Percentiles rank a stretch among this genome's conserved stretches.
These are phyloP conservation scores for Notospermus geniculatus DNA, from an alignment of 1,140 invertebrate genomes.

Conservation along the genomic window DNA sequence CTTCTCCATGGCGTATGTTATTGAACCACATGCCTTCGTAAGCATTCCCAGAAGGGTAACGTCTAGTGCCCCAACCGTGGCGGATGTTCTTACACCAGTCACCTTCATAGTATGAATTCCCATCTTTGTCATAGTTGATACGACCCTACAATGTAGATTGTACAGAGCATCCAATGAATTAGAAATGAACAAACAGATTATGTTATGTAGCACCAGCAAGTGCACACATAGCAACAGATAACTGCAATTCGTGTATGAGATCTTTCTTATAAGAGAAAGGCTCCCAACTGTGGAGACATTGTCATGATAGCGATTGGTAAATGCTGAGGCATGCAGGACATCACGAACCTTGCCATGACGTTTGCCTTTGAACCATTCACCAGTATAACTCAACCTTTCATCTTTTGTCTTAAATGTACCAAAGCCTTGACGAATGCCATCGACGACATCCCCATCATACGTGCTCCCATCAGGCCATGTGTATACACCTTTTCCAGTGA, in stretches of 20 bases:
- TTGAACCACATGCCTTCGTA: slow-evolving; percentile 57
- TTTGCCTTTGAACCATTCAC: slow-evolving; percentile 52
- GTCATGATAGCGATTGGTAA: too few relatives aligned
- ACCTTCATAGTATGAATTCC: slow-evolving; percentile 54
- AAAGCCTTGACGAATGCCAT: slow-evolving; percentile 52
- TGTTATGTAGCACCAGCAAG: too few relatives aligned
- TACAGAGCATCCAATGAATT: too few relatives aligned
- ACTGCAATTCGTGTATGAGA: too few relatives aligned
- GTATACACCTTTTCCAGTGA: slow-evolving; percentile 53
- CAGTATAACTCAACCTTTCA: slow-evolving; percentile 44
- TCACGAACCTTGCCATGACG: slow-evolving; percentile 54
- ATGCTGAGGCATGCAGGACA: too few relatives aligned
- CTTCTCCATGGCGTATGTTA: slow-evolving; percentile 54
- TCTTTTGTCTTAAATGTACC: slow-evolving; percentile 44
- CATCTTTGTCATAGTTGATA: slow-evolving; percentile 49
- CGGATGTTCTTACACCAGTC: slow-evolving; percentile 54
- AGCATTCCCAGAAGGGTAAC: slow-evolving; percentile 52
- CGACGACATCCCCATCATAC: slow-evolving; percentile 53
- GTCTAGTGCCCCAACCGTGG: slow-evolving; percentile 53
- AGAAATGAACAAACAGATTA: not conserved
- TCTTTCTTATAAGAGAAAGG: too few relatives aligned
- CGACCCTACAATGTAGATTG: slow-evolving; percentile 49
- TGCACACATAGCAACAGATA: too few relatives aligned
- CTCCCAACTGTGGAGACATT: too few relatives aligned
- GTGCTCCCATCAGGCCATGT: slow-evolving; percentile 51